Evolutionary conservation across 2,797 vertebrate species (phyloP).

Genomic region (Emys orbicularis): DNA sequence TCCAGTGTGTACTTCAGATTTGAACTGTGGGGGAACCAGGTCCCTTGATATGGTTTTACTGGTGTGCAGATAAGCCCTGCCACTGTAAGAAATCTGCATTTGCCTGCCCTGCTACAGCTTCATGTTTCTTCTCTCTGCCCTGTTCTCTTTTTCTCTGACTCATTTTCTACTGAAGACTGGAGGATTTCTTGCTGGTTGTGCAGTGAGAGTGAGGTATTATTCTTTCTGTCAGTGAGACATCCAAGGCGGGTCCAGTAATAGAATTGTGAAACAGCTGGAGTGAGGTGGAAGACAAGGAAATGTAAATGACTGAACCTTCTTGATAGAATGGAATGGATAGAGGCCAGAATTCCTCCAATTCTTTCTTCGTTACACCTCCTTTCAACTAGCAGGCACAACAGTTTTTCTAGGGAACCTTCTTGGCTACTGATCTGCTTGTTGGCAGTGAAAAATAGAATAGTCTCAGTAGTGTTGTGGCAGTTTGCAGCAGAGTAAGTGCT

Average conservation of each 20-base stretch:
- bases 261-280: neutral
- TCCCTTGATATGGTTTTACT: neutral
- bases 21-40: neutral
- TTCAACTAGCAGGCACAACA: neutral
- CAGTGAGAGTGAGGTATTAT: accelerated
- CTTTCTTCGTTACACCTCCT: accelerated
- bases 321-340: neutral
- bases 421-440: neutral
- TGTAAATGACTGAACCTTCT: neutral
- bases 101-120: neutral
- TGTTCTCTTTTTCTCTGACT: neutral
- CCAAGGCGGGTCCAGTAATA: neutral
- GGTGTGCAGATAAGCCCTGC: neutral
- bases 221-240: neutral
- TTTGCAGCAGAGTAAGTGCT: neutral
- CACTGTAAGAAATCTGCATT: neutral
- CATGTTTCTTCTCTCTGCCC: accelerated
- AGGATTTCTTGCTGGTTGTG: neutral
- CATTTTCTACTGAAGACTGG: neutral
- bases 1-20: no score
- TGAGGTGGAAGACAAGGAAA: accelerated
- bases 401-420: neutral
- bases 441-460: neutral
- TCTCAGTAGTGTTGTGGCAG: neutral
- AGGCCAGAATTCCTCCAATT: neutral